These are phyloP conservation scores for Drosophila gaucha DNA, from an alignment of 2,888 invertebrate genomes.

Conservation along the genomic window DNA sequence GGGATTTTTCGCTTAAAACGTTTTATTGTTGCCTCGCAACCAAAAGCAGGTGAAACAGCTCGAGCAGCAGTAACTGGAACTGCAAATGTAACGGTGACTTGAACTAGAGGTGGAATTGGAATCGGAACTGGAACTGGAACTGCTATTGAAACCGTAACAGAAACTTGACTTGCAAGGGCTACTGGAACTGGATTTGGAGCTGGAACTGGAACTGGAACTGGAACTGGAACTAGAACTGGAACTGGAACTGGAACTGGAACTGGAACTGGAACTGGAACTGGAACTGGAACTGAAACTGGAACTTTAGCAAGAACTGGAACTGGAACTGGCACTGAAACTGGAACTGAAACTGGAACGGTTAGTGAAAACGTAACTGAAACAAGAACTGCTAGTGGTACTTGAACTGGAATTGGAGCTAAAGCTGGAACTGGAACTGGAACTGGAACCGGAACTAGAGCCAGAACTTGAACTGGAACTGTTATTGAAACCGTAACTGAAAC, in stretches of 20 bases:
- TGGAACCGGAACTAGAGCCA: not conserved
- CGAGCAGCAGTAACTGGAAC: constrained; percentile 5
- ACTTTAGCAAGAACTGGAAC: not conserved
- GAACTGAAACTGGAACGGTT: too few relatives aligned
- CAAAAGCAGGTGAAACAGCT: constrained; percentile 21
- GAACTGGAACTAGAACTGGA: too few relatives aligned
- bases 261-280: not conserved
- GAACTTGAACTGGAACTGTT: constrained; percentile 5
- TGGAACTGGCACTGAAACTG: not conserved
- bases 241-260: not conserved
- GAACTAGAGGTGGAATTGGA: too few relatives aligned
- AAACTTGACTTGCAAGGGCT: not conserved
- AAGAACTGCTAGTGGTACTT: too few relatives aligned
- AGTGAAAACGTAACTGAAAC: not conserved
- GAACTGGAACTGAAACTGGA: too few relatives aligned
- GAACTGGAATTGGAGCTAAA: not conserved
- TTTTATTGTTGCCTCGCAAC: constrained; percentile 67
- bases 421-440: not conserved
- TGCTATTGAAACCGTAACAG: too few relatives aligned
- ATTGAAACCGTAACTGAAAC: constrained; percentile 3
- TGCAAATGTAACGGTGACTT: constrained; percentile 7
- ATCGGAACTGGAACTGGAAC: not conserved
- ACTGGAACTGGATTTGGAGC: too few relatives aligned
- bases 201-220: not conserved
- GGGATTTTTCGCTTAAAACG: constrained; percentile 71